Conservation (phyloP, 1,140 invertebrate species). For the Caenorhabditis brenneri region DNA sequence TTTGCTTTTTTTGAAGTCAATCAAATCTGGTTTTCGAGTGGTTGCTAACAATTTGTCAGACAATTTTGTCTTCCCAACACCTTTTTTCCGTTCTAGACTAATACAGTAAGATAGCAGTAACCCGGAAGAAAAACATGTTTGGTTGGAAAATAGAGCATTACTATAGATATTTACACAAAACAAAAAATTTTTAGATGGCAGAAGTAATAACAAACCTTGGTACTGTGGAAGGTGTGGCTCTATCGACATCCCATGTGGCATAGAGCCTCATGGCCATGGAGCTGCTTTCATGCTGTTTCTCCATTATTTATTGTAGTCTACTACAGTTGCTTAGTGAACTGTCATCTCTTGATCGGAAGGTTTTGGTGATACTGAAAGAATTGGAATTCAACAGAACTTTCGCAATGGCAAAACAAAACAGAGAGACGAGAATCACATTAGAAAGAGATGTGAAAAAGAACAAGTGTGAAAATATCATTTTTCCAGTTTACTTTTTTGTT, state of each 20-base stretch:
- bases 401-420: background rate
- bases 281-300: constrained; percentile 24
- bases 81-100: background rate
- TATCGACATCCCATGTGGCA: constrained; percentile 28
- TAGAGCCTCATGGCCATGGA: constrained; percentile 15
- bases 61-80: background rate
- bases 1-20: background rate
- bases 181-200: no score
- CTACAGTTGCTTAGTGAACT: background rate
- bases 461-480: constrained; percentile 4
- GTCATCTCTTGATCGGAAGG: background rate
- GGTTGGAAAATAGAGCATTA: no score
- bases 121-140: background rate
- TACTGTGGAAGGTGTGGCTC: background rate
- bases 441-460: background rate
- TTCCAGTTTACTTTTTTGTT: constrained; percentile 27
- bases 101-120: background rate
- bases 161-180: no score
- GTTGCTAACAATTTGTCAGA: background rate
- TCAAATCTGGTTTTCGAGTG: background rate
- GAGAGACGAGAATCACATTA: background rate
- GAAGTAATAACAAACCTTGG: background rate
- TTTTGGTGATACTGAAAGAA: background rate
- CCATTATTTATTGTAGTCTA: background rate
- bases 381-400: background rate